A percentile compares a stretch with the other conserved stretches of the same genome.
Evolutionary conservation across 30 jellyfish, hydroid and myxozoan species (phyloP).

Genomic region (Aurelia coerulea): DNA sequence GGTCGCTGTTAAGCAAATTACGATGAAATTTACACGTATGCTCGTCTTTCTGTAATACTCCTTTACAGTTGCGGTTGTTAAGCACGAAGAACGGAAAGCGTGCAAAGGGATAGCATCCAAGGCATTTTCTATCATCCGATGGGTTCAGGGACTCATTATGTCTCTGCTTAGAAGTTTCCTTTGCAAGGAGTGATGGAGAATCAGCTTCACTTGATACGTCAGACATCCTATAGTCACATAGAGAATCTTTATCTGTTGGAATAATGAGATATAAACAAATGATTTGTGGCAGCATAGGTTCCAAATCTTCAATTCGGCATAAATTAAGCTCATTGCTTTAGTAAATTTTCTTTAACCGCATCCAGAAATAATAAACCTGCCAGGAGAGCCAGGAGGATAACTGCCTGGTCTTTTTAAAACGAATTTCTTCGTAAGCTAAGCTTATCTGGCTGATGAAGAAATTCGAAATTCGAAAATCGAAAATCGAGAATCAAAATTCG

Average conservation of each 20-base stretch:
- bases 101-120: constrained; percentile 92
- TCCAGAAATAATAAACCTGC: no score
- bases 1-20: constrained; percentile 4
- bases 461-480: no score
- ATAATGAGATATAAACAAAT: no score
- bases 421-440: no score
- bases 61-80: constrained; percentile 65
- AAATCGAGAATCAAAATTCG: no score
- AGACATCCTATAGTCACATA: background rate
- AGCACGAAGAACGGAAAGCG: constrained; percentile 76
- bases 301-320: no score
- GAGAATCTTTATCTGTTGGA: background rate
- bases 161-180: background rate
- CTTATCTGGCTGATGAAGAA: no score
- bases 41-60: constrained; percentile 54
- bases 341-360: no score
- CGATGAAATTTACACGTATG: constrained; percentile 81
- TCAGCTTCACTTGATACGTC: constrained; percentile 7
- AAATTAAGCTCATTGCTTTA: no score
- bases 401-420: no score
- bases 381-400: no score
- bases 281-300: no score
- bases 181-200: background rate
- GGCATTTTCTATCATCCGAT: constrained; percentile 43
- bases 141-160: background rate